A percentile compares a stretch with the other conserved stretches of the same genome.
Conservation (phyloP, 2,113 vertebrate species). For the Chloebia gouldiae region DNA sequence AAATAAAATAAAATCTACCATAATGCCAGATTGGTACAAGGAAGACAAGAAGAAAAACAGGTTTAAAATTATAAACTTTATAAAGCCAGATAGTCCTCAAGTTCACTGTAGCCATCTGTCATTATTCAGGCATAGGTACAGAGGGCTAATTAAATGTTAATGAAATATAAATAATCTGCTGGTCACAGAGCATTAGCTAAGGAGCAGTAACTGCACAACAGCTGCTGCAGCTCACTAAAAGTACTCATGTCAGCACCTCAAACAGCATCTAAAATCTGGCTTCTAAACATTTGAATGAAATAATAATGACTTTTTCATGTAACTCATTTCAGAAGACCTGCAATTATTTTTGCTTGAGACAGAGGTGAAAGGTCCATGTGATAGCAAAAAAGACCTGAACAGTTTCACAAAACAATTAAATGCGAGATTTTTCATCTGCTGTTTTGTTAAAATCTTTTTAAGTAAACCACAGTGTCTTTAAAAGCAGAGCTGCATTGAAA, state of each 20-base stretch:
- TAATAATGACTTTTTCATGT: constrained; percentile 26
- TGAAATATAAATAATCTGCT: constrained; percentile 68
- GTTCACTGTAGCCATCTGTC: constrained; percentile 59
- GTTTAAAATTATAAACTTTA: neutral
- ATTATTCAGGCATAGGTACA: constrained; percentile 55
- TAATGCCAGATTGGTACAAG: neutral
- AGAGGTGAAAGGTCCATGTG: neutral
- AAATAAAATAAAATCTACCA: neutral
- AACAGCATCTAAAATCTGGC: constrained; percentile 24
- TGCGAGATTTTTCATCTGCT: neutral
- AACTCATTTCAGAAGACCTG: constrained; percentile 6
- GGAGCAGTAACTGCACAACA: constrained; percentile 55
- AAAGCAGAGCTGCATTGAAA: neutral
- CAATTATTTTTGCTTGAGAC: constrained; percentile 17
- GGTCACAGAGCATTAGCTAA: constrained; percentile 56
- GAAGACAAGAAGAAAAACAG: neutral
- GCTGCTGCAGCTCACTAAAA: constrained; percentile 56
- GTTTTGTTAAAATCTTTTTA: neutral
- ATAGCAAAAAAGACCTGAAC: neutral
- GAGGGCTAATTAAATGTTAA: constrained; percentile 71
- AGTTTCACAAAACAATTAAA: neutral
- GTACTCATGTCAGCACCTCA: constrained; percentile 60
- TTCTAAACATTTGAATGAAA: constrained; percentile 47
- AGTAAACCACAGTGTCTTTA: neutral
- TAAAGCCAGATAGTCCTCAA: neutral